Conservation (phyloP, 2,113 vertebrate genomes). For the Cryptomyrus ogoouensis region DNA sequence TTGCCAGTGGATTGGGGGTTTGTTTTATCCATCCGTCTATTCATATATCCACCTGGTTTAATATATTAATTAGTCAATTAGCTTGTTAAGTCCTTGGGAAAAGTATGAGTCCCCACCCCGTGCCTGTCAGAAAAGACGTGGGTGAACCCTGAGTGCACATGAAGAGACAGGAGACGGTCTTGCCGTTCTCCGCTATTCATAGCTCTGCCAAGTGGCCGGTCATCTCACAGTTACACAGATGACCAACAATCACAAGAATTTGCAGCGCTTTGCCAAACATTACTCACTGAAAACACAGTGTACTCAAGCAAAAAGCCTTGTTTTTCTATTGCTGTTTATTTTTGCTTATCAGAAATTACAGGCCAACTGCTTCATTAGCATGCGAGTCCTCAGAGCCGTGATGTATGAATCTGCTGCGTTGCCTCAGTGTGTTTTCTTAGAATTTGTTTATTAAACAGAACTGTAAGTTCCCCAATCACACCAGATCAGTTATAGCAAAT, state of each 20-base stretch:
- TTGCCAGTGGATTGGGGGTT: neutral
- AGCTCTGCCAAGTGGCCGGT: neutral
- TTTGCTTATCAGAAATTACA: slow-evolving; percentile 3
- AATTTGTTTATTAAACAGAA: slow-evolving; percentile 9
- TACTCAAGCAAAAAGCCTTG: neutral
- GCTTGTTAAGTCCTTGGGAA: neutral
- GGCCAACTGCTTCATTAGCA: neutral
- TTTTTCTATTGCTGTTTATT: slow-evolving; percentile 12
- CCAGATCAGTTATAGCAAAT: neutral
- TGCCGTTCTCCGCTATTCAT: neutral
- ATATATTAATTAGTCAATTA: neutral
- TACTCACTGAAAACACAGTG: slow-evolving; percentile 21
- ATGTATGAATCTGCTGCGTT: neutral
- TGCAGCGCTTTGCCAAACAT: neutral
- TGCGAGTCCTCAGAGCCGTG: neutral
- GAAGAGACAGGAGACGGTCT: neutral
- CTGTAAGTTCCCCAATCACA: neutral
- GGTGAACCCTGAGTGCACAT: neutral
- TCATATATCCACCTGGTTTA: neutral
- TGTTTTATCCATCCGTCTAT: neutral
- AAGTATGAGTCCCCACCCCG: no score
- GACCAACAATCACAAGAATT: slow-evolving; percentile 6
- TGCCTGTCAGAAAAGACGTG: neutral
- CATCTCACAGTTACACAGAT: slow-evolving; percentile 9
- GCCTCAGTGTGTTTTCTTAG: neutral